phyloP scores from a whole-genome alignment of 2,888 invertebrate genomes.

The Phrixothrix hirtus region DNA sequence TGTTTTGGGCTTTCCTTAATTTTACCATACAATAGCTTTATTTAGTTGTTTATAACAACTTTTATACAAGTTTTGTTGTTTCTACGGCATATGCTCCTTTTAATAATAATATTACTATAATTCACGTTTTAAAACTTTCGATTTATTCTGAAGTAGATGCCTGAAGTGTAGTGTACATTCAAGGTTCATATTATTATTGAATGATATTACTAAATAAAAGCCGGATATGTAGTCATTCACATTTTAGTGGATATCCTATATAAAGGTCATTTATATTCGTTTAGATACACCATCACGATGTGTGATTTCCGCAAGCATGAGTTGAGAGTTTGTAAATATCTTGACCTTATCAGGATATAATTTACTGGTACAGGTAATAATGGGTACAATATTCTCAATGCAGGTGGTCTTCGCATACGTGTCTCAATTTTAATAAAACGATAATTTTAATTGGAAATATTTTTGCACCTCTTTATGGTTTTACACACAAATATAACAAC shows the following conservation, averaged over 20 bases:
- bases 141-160: conserved; percentile 9
- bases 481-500: conserved; percentile 2
- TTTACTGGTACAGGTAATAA: conserved; percentile 10
- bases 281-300: conserved; percentile 12
- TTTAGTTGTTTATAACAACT: neutral
- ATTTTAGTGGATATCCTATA: too few relatives aligned
- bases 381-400: conserved; percentile 29
- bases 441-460: too few relatives aligned
- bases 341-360: conserved; percentile 22
- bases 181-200: conserved; percentile 13
- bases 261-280: conserved; percentile 19
- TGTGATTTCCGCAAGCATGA: conserved; percentile 23
- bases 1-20: conserved; percentile 2
- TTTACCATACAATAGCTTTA: neutral
- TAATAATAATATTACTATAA: conserved; percentile 14
- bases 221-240: too few relatives aligned
- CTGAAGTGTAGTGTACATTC: conserved; percentile 8
- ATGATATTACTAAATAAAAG: too few relatives aligned
- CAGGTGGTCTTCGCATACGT: conserved; percentile 30
- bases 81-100: conserved; percentile 1
- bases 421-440: neutral
- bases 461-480: too few relatives aligned
- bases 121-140: conserved; percentile 13
- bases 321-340: conserved; percentile 14
- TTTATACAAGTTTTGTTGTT: conserved; percentile 1